Conservation (phyloP, 37 sponge, comb jelly and placozoan species). For the Ephydatia muelleri region DNA sequence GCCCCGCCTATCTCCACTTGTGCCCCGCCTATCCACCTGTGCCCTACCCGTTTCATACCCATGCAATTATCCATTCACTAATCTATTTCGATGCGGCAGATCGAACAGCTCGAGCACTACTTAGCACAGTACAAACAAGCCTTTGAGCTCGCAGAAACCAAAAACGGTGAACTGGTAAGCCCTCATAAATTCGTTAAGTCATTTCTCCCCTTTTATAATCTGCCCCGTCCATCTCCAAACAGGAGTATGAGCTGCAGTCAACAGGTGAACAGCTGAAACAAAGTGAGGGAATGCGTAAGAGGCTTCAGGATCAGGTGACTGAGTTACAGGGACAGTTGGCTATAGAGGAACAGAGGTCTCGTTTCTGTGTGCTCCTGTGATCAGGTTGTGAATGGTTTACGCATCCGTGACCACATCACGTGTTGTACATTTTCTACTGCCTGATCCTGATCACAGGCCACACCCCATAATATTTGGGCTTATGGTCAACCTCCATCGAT, state of each 20-base stretch:
- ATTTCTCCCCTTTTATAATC: no score
- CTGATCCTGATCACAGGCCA: no score
- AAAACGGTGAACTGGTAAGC: slow-evolving; percentile 54
- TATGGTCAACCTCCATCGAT: no score
- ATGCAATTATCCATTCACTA: background rate
- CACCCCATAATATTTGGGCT: no score
- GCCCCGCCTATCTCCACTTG: no score
- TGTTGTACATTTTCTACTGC: no score
- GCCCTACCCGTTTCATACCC: no score
- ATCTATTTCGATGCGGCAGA: slow-evolving; percentile 8
- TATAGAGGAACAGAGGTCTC: slow-evolving; percentile 83
- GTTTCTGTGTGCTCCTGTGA: slow-evolving; percentile 62
- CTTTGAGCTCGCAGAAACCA: slow-evolving; percentile 52
- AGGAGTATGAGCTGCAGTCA: slow-evolving; percentile 46
- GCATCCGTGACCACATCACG: background rate
- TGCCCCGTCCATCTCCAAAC: background rate
- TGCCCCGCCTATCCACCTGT: no score
- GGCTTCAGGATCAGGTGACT: slow-evolving; percentile 84
- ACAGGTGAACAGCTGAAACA: slow-evolving; percentile 57
- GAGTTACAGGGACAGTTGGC: slow-evolving; percentile 87
- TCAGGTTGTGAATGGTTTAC: no score
- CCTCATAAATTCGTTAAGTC: background rate
- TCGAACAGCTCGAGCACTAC: slow-evolving; percentile 53
- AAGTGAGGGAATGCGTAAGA: slow-evolving; percentile 77
- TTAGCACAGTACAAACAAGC: slow-evolving; percentile 60